A percentile compares a stretch with the other conserved stretches of the same genome.
Evolutionary conservation across 1,140 invertebrate genomes (phyloP).

Genomic region (Trichonephila inaurata): DNA sequence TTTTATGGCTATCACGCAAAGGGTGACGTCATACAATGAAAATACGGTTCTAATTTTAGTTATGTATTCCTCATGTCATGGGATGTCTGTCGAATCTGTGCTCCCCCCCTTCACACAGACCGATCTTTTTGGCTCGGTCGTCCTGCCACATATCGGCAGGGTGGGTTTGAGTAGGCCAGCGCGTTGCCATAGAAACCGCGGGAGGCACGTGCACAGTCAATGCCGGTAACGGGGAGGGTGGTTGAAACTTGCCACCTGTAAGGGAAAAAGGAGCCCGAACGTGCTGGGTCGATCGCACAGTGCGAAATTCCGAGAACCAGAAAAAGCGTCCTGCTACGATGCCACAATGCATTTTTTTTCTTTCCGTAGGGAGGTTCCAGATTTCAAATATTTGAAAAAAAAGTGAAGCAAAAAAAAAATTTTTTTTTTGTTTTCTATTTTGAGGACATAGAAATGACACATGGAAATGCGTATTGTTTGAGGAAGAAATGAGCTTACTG

Average conservation of each 20-base stretch:
- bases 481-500: too few relatives aligned
- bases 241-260: constrained; percentile 70
- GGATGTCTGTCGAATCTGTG: neutral
- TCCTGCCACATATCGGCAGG: constrained; percentile 25
- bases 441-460: too few relatives aligned
- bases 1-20: neutral
- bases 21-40: neutral
- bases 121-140: neutral
- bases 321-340: neutral
- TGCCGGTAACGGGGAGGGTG: constrained; percentile 40
- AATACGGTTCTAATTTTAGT: constrained; percentile 9
- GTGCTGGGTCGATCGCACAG: constrained; percentile 1
- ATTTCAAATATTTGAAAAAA: neutral
- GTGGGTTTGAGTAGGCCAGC: constrained; percentile 70
- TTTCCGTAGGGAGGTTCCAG: neutral
- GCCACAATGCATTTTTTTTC: neutral
- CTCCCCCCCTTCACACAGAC: neutral
- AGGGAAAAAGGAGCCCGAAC: neutral
- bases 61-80: neutral
- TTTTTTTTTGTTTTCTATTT: too few relatives aligned
- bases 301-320: constrained; percentile 6
- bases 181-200: constrained; percentile 33
- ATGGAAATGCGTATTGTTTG: too few relatives aligned
- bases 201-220: constrained; percentile 55
- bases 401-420: too few relatives aligned